Evolutionary conservation across 2,888 invertebrate genomes (phyloP), one percentile per base, ranked within the genome.

Genomic region (Mellilla xanthometata): DNA sequence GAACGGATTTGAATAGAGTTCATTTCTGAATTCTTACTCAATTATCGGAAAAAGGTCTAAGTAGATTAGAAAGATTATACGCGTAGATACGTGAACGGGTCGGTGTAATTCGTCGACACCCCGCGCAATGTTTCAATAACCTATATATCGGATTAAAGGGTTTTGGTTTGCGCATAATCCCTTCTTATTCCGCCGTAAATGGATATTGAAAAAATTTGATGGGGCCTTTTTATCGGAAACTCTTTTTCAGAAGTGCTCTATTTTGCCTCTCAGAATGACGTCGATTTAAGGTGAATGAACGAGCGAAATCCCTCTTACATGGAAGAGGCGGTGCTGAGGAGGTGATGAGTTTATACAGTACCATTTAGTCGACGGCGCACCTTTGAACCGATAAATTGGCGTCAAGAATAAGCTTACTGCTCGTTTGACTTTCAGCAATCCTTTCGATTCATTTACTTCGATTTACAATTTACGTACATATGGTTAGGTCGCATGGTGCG

Each of bases 211-310:
- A 82, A 84, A 81, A 82, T 78, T 81, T 81, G 77, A 81, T 81
- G 71, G 79, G 72, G 68, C 65, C 76, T 67, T 79, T 85, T 84
- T 82, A 81, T 85, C 77, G 84, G 72, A 80, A 86, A 77, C 72
- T 78, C 81, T 83, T 83, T 81, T 79, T 77, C 71, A 68, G 76
- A 76, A 83, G 76, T 79, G 77, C 77, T 81, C 82, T 85, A 85
- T 83, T 88, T 86, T 81, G 83, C 81, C 73, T 81, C 65, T 77
- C 70, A 68, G 68, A 87, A 86, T 85, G 83, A 84, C 80, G 78
- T 75, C 86, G 78, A 86, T 86, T 87, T 86, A 86, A 85, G 84
- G 81, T 82, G 87, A 86, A 86, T 83, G 83, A 87, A 86, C 83
- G 82, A 84, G 82, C 79, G 60, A 80, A 83, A 88, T 83, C 81